A percentile compares a stretch with the other conserved stretches of the same genome.
Evolutionary conservation across 2,113 vertebrate genomes (phyloP).

Genomic region (Scolopax mira): DNA sequence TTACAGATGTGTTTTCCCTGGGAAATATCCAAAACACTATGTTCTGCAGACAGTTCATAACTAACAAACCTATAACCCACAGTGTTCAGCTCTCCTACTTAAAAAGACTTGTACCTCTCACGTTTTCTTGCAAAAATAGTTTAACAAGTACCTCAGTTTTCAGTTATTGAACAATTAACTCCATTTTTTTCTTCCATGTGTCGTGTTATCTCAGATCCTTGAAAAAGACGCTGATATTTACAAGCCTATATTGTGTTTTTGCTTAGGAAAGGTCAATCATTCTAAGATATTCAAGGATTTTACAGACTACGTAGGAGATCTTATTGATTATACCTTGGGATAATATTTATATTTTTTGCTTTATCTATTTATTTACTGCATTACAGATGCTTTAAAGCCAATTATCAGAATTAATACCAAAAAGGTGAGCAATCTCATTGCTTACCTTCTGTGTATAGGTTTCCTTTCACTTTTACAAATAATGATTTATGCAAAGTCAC

Average conservation of each 20-base stretch:
- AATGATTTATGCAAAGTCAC: constrained; percentile 78
- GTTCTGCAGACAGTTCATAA: background rate
- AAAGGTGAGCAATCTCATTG: constrained; percentile 33
- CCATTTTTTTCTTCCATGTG: background rate
- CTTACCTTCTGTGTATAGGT: constrained; percentile 58
- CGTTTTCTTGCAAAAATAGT: background rate
- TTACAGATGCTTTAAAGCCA: constrained; percentile 32
- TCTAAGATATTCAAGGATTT: constrained; percentile 42
- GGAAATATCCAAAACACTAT: background rate
- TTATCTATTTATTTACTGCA: constrained; percentile 37
- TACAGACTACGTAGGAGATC: background rate
- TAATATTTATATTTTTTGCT: constrained; percentile 50
- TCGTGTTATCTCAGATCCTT: background rate
- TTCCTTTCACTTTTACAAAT: constrained; percentile 75
- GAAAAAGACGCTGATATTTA: background rate
- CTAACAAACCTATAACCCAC: background rate
- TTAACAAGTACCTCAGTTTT: constrained; percentile 2
- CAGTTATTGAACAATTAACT: background rate
- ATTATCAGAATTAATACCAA: constrained; percentile 54
- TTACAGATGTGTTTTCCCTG: background rate
- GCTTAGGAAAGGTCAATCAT: background rate
- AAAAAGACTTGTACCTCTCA: background rate
- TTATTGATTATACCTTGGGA: constrained; percentile 44
- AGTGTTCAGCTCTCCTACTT: background rate
- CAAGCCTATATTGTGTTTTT: background rate